Evolutionary conservation across 1,140 invertebrate genomes (phyloP), one percentile per base, ranked within the genome.

Genomic region (Philotrypesis tridentata): DNA sequence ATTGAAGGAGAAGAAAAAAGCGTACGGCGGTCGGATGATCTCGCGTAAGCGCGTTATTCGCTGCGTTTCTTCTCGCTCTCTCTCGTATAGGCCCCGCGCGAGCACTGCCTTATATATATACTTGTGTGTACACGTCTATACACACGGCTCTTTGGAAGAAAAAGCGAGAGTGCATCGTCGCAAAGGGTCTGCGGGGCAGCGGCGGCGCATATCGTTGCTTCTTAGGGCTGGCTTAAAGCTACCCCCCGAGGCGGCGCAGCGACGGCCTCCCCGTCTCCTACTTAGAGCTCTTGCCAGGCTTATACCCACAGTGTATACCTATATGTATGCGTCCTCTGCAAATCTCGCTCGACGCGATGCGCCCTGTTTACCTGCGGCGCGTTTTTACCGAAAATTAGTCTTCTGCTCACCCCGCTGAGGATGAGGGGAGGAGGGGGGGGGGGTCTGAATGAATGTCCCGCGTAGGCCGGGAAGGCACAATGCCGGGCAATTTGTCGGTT

Each of bases 1-100:
- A 83, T 84, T 83, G 84, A 82, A 76, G 68, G 37, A 75, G 33
- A 70, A 75, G n/a, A 71, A 77, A 85, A 87, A 55, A 55, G 48
- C 21, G 85, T 80, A 86, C 87, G 85, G 89, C 86, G 89, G 88
- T 89, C 85, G 87, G 88, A 89, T 91, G 89, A 91, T 91, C 88
- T 87, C 87, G 86, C 87, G 88, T 92, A 92, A 92, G 91, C 89
- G 89, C 88, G 90, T 92, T 92, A 92, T 91, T 91, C 89, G 89
- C 89, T 90, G 88, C 89, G 86, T 88, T 90, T 88, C 88, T n/a
- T 84, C 40, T 79, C 83, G 31, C 80, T 61, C 25, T 7, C 29
- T 29, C 17, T 70, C 29, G 17, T 7, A 55, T 5, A 48, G 14
- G 14, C 21, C 48, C n/a, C n/a, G n/a, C n/a, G n/a, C n/a, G n/a